phyloP scores from a whole-genome alignment of 2,797 vertebrate genomes.

The Halcyon badia region DNA sequence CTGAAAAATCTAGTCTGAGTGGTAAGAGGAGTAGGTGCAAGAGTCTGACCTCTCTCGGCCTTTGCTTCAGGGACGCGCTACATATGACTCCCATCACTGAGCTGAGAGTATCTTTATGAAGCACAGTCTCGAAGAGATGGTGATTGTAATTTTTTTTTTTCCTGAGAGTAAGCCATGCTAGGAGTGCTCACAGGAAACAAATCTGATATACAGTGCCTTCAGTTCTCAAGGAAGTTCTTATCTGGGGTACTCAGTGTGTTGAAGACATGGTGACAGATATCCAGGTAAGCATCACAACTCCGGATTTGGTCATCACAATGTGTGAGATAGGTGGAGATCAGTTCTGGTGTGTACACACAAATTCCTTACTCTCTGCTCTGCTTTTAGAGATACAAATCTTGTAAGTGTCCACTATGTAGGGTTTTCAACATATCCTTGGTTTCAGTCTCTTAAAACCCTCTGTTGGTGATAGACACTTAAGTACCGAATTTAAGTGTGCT shows the following conservation, averaged over 20 bases:
- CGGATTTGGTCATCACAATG: rapidly evolving
- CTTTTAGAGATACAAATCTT: background rate
- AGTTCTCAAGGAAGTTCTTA: background rate
- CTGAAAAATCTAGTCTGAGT: background rate
- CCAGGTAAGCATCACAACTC: background rate
- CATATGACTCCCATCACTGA: rapidly evolving
- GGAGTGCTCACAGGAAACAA: background rate
- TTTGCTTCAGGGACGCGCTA: background rate
- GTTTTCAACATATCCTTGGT: background rate
- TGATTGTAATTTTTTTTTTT: background rate
- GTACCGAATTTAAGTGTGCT: background rate
- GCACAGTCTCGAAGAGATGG: background rate
- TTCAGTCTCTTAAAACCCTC: background rate
- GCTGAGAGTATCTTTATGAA: background rate
- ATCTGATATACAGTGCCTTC: background rate
- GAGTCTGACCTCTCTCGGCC: background rate
- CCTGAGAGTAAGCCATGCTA: background rate
- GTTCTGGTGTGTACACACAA: background rate
- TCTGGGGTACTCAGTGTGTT: background rate
- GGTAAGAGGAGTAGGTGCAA: background rate
- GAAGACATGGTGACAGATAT: background rate
- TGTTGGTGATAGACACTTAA: background rate
- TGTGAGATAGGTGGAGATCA: background rate
- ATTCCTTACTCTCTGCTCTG: background rate
- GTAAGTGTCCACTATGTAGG: background rate